Conservation (phyloP, 2,888 invertebrate species). For the Tipula helvola region DNA sequence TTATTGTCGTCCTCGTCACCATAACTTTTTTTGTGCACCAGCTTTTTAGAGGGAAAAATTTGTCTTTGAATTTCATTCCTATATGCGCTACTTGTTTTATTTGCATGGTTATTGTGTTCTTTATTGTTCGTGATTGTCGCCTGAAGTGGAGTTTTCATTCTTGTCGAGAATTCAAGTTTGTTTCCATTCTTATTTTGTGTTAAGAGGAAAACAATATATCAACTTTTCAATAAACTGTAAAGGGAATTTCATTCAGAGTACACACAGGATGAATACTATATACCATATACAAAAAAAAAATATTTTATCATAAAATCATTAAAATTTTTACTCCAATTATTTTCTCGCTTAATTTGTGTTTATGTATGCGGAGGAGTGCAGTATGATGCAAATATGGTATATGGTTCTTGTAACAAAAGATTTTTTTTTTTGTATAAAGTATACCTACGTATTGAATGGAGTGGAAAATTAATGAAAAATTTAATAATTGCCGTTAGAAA, state of each 20-base stretch:
- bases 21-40: neutral
- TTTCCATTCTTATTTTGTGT: neutral
- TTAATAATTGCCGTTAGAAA: neutral
- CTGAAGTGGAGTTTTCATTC: neutral
- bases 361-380: neutral
- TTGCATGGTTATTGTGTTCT: slow-evolving; percentile 4
- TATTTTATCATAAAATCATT: slow-evolving; percentile 4
- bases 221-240: neutral
- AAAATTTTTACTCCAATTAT: slow-evolving; percentile 4
- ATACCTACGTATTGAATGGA: neutral
- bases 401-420: neutral
- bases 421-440: neutral
- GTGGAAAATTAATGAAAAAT: neutral
- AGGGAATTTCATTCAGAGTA: neutral
- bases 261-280: neutral
- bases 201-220: slow-evolving; percentile 1
- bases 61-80: neutral
- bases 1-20: neutral
- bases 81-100: neutral
- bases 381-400: neutral
- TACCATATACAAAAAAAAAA: too few species aligned
- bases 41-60: neutral
- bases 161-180: neutral
- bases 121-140: neutral
- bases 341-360: neutral